Evolutionary conservation across 2,888 invertebrate genomes (phyloP).

Genomic region (Ennomos fuscantarius): DNA sequence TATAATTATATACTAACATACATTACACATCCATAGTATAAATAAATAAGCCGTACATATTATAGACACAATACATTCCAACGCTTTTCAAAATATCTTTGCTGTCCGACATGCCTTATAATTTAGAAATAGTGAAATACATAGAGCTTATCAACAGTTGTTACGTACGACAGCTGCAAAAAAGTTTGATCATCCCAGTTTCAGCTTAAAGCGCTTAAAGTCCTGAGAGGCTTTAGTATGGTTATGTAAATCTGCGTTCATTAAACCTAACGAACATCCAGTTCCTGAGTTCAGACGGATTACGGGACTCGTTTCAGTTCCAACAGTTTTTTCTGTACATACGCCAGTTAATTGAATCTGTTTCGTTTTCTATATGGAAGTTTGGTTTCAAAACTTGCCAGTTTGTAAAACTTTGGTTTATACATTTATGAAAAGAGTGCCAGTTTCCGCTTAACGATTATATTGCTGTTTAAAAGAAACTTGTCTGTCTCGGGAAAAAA

Average conservation of each 20-base stretch:
- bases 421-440: no score
- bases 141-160: background rate
- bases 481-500: no score
- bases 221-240: constrained; percentile 54
- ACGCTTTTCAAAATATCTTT: no score
- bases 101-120: no score
- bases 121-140: background rate
- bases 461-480: no score
- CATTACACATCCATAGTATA: no score
- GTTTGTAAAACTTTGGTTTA: constrained; percentile 1
- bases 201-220: constrained; percentile 48
- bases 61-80: no score
- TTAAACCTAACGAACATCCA: constrained; percentile 66
- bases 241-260: constrained; percentile 67
- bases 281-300: constrained; percentile 47
- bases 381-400: constrained; percentile 7
- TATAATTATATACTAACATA: no score
- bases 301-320: constrained; percentile 46
- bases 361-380: constrained; percentile 9
- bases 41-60: no score
- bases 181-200: constrained; percentile 23
- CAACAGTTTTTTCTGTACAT: constrained; percentile 37
- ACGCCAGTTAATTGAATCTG: constrained; percentile 35
- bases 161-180: background rate
- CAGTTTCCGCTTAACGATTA: no score